Conservation (phyloP, 1,140 invertebrate genomes). For the Acromyrmex echinatior region DNA sequence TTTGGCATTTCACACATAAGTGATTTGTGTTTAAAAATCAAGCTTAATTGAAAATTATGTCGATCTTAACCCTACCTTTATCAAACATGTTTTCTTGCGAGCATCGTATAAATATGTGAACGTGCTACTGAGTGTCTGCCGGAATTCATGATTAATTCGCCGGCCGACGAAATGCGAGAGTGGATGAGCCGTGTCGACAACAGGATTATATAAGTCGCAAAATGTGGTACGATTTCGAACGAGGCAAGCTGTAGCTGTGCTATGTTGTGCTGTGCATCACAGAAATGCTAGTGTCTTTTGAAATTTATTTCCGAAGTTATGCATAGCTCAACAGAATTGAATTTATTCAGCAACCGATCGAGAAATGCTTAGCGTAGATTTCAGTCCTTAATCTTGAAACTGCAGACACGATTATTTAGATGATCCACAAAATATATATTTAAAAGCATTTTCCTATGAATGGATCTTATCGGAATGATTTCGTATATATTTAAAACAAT, state of each 20-base stretch:
- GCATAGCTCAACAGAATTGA: background rate
- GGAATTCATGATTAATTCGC: slow-evolving; percentile 51
- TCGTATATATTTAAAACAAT: slow-evolving; percentile 3
- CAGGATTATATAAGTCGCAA: slow-evolving; percentile 49
- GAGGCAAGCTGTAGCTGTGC: background rate
- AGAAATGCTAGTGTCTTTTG: slow-evolving; percentile 1
- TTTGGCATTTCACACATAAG: background rate
- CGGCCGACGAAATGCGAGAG: slow-evolving; percentile 42
- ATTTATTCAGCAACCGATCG: background rate
- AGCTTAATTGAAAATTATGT: background rate
- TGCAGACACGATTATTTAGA: slow-evolving; percentile 70
- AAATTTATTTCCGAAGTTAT: slow-evolving; percentile 25
- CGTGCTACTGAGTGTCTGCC: background rate
- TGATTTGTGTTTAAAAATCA: background rate
- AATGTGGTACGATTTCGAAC: slow-evolving; percentile 37
- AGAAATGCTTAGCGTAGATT: background rate
- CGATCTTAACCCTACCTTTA: background rate
- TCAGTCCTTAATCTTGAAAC: slow-evolving; percentile 59
- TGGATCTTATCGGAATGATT: slow-evolving; percentile 38
- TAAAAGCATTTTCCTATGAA: slow-evolving; percentile 59
- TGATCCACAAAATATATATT: slow-evolving; percentile 65
- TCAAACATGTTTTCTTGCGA: slow-evolving; percentile 9
- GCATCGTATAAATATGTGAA: slow-evolving; percentile 23
- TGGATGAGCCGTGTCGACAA: slow-evolving; percentile 22
- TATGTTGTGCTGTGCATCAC: background rate